phyloP scores from a whole-genome alignment of 2,113 vertebrate species.

The Rhegmatorhina hoffmannsi region DNA sequence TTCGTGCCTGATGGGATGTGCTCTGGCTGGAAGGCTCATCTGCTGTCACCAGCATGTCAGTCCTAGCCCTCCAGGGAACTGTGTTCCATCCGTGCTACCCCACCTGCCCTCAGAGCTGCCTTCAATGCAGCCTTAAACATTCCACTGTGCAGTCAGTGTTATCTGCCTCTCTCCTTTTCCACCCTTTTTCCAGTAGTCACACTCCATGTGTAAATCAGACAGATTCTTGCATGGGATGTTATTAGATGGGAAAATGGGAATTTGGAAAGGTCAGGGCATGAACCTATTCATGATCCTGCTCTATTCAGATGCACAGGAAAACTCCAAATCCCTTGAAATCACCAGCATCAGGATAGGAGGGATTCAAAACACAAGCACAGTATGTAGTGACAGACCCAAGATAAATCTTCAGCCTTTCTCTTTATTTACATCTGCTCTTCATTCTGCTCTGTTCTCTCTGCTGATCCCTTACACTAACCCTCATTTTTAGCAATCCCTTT shows the following conservation, averaged over 20 bases:
- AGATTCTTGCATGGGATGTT: background rate
- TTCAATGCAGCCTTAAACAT: background rate
- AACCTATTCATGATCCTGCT: background rate
- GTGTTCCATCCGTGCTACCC: background rate
- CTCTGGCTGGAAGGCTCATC: background rate
- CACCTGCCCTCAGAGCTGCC: slow-evolving; percentile 3
- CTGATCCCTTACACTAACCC: background rate
- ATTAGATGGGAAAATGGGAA: slow-evolving; percentile 18
- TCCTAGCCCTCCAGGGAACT: background rate
- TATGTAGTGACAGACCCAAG: background rate
- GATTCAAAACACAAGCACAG: background rate
- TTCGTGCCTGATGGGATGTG: background rate
- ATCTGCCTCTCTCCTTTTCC: background rate
- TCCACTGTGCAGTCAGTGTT: background rate
- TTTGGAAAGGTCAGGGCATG: slow-evolving; percentile 1
- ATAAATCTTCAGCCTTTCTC: background rate
- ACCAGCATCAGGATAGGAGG: background rate
- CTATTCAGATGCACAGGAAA: background rate
- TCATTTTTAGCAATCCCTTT: background rate
- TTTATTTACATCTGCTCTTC: background rate
- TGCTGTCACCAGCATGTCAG: background rate
- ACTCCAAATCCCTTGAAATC: background rate
- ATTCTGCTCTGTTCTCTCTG: background rate
- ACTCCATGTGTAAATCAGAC: background rate
- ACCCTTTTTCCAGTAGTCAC: background rate